phyloP scores from a whole-genome alignment of 1,140 invertebrate genomes.

The Leptinotarsa texana region DNA sequence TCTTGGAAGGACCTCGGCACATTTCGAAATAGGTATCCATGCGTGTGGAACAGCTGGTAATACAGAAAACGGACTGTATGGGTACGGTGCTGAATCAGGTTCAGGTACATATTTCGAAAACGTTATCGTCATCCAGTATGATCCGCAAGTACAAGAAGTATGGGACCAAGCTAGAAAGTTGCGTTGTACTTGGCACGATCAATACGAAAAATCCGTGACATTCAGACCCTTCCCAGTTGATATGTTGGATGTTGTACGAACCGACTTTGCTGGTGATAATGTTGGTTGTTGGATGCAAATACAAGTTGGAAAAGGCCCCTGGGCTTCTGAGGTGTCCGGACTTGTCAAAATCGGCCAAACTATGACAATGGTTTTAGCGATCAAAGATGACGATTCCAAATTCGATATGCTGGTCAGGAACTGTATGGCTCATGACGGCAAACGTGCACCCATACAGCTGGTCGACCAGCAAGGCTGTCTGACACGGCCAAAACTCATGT shows the following conservation, averaged over 20 bases:
- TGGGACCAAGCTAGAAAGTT: constrained; percentile 94
- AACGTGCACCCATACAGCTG: constrained; percentile 90
- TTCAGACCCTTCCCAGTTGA: constrained; percentile 94
- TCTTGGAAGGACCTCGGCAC: constrained; percentile 79
- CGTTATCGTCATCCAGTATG: constrained; percentile 92
- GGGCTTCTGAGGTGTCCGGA: constrained; percentile 93
- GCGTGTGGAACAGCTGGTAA: constrained; percentile 90
- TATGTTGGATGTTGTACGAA: constrained; percentile 90
- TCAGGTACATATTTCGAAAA: constrained; percentile 94
- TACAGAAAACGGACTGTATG: constrained; percentile 84
- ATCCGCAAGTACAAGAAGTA: constrained; percentile 93
- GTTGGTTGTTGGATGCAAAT: constrained; percentile 96
- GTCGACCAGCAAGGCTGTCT: constrained; percentile 93
- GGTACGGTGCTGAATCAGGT: constrained; percentile 80
- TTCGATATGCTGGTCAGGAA: constrained; percentile 95
- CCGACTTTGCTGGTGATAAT: constrained; percentile 93
- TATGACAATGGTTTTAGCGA: constrained; percentile 96
- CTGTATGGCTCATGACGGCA: constrained; percentile 92
- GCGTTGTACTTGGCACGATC: constrained; percentile 93
- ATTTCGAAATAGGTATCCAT: constrained; percentile 89
- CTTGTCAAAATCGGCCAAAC: constrained; percentile 94
- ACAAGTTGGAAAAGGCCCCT: constrained; percentile 92
- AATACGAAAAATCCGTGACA: constrained; percentile 94
- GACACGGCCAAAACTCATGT: constrained; percentile 89
- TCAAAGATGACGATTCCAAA: constrained; percentile 94